These are phyloP conservation scores for Trachelus stipa DNA, from an alignment of 2,888 invertebrate species.

Conservation along the genomic window DNA sequence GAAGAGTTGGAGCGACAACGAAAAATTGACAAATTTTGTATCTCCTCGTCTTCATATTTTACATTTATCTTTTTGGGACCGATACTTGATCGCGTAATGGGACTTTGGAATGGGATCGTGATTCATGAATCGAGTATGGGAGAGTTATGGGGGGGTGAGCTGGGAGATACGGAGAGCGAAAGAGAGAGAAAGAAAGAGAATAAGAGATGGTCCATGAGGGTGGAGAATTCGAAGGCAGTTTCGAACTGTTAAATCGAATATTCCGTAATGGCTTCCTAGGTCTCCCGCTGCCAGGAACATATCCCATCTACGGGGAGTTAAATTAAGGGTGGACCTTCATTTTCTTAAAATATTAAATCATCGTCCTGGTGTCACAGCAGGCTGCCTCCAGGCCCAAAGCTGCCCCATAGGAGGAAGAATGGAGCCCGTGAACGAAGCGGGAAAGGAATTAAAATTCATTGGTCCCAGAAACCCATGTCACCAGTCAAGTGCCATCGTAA, in stretches of 20 bases:
- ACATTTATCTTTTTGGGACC: no score
- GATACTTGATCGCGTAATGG: no score
- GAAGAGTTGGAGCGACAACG: no score
- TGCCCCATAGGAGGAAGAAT: slow-evolving; percentile 36
- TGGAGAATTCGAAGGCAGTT: slow-evolving; percentile 38
- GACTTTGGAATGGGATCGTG: no score
- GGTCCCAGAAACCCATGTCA: slow-evolving; percentile 65
- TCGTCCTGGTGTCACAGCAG: slow-evolving; percentile 64
- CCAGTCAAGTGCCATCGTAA: slow-evolving; percentile 65
- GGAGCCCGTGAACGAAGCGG: slow-evolving; percentile 33
- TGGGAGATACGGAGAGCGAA: no score
- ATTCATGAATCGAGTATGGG: no score
- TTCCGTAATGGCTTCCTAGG: slow-evolving; percentile 55
- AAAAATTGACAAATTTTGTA: no score
- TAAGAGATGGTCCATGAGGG: slow-evolving; percentile 4
- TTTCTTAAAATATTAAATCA: slow-evolving; percentile 66
- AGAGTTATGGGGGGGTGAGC: no score
- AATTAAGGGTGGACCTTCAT: slow-evolving; percentile 61
- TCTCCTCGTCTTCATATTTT: no score
- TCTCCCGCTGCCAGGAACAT: slow-evolving; percentile 59
- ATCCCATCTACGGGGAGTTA: slow-evolving; percentile 49
- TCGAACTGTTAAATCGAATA: slow-evolving; percentile 55
- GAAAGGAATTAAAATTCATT: slow-evolving; percentile 65
- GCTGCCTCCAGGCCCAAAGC: slow-evolving; percentile 46
- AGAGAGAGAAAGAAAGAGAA: not conserved